A percentile compares a stretch with the other conserved stretches of the same genome.
Conservation (phyloP, 1,140 invertebrate genomes). For the Dendrolimus punctatus region DNA sequence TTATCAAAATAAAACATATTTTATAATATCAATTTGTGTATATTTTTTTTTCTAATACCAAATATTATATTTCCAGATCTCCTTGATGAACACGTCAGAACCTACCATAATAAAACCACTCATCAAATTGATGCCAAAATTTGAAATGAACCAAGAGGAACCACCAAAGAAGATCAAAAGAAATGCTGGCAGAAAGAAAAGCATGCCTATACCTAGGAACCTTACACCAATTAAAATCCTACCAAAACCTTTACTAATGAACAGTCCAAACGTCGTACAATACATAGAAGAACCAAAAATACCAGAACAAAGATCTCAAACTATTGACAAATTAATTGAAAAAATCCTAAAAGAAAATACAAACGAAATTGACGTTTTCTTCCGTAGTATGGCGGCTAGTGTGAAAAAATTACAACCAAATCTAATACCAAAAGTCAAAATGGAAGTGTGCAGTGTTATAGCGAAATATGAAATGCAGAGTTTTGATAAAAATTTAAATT, state of each 20-base stretch:
- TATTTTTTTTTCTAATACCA: slow-evolving; percentile 27
- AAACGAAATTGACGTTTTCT: slow-evolving; percentile 64
- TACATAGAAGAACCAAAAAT: slow-evolving; percentile 51
- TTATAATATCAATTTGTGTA: no score
- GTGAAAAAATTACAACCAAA: slow-evolving; percentile 64
- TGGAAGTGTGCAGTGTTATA: slow-evolving; percentile 68
- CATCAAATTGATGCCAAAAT: slow-evolving; percentile 40
- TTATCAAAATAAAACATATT: no score
- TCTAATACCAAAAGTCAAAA: slow-evolving; percentile 64
- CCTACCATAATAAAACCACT: slow-evolving; percentile 25
- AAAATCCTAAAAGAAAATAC: slow-evolving; percentile 58
- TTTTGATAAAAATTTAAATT: slow-evolving; percentile 42
- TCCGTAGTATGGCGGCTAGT: slow-evolving; percentile 64
- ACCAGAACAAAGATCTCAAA: slow-evolving; percentile 44
- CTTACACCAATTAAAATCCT: slow-evolving; percentile 58
- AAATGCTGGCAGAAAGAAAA: slow-evolving; percentile 48
- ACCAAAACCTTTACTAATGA: slow-evolving; percentile 54
- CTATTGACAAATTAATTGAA: slow-evolving; percentile 58
- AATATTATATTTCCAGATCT: slow-evolving; percentile 27
- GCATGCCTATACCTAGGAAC: slow-evolving; percentile 40
- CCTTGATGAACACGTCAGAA: slow-evolving; percentile 19
- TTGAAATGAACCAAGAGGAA: slow-evolving; percentile 14
- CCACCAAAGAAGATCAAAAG: slow-evolving; percentile 44
- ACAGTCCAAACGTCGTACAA: slow-evolving; percentile 45
- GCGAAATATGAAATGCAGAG: slow-evolving; percentile 67